These are phyloP conservation scores for Zosterops borbonicus DNA, from an alignment of 2,113 vertebrate genomes.

Conservation along the genomic window DNA sequence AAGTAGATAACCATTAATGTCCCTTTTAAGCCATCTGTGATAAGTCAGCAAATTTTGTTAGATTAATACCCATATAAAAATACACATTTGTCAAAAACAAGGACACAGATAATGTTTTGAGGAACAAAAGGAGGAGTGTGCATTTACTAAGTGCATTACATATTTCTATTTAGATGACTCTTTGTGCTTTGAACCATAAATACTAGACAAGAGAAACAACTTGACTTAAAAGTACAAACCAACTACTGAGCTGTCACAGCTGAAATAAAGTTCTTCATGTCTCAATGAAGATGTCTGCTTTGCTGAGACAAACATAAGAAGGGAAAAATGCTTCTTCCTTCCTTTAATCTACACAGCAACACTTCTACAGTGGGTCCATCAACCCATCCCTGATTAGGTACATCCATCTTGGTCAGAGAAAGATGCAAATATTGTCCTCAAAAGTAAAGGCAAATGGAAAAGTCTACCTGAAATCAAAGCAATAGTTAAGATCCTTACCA, in stretches of 20 bases:
- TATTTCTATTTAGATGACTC: neutral
- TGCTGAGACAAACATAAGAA: neutral
- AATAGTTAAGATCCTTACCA: neutral
- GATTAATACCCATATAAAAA: neutral
- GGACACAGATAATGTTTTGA: neutral
- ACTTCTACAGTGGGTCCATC: neutral
- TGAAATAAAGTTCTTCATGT: neutral
- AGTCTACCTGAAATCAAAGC: neutral
- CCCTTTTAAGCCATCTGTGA: neutral
- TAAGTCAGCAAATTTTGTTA: neutral
- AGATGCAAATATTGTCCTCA: neutral
- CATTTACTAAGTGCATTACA: neutral
- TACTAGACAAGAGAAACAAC: neutral
- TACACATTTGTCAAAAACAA: neutral
- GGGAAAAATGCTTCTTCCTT: neutral
- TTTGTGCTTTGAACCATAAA: neutral
- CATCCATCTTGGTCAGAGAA: neutral
- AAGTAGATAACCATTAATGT: neutral
- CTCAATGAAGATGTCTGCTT: neutral
- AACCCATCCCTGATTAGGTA: accelerated
- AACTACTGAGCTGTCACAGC: neutral
- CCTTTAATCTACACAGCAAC: neutral
- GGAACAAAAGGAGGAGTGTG: neutral
- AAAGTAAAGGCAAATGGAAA: neutral
- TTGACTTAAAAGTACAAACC: neutral